Evolutionary conservation across 2,888 invertebrate species (phyloP).

Genomic region (Cephus nigrinus): DNA sequence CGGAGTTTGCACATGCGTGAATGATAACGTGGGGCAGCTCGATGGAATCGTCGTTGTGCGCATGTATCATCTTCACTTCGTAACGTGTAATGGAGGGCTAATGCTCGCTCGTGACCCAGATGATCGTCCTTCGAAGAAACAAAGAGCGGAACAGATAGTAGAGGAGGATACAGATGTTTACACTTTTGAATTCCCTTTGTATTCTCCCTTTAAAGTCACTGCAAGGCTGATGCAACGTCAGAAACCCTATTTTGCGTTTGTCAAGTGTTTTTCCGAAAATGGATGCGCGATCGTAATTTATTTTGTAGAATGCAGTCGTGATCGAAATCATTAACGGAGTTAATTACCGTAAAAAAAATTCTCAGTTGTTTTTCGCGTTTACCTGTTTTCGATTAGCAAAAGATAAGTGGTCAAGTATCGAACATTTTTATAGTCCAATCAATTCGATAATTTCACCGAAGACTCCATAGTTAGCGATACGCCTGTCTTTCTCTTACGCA

Average conservation of each 20-base stretch:
- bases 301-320: not conserved
- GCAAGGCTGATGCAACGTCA: not conserved
- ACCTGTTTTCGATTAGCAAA: not conserved
- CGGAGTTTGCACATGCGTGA: not conserved
- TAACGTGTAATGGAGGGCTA: not conserved
- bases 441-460: no score
- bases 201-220: not conserved
- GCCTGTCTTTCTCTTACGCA: no score
- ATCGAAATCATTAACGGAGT: no score
- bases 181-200: not conserved
- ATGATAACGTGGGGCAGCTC: not conserved
- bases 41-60: not conserved
- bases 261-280: not conserved
- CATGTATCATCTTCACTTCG: not conserved
- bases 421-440: no score
- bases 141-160: not conserved
- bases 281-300: not conserved
- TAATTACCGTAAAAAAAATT: not conserved
- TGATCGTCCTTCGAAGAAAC: not conserved
- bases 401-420: no score
- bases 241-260: not conserved
- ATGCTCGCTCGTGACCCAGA: not conserved
- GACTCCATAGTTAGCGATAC: no score
- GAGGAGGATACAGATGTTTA: not conserved
- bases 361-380: not conserved